Evolutionary conservation across 1,140 invertebrate genomes (phyloP).

Genomic region (Solenopsis fugax): DNA sequence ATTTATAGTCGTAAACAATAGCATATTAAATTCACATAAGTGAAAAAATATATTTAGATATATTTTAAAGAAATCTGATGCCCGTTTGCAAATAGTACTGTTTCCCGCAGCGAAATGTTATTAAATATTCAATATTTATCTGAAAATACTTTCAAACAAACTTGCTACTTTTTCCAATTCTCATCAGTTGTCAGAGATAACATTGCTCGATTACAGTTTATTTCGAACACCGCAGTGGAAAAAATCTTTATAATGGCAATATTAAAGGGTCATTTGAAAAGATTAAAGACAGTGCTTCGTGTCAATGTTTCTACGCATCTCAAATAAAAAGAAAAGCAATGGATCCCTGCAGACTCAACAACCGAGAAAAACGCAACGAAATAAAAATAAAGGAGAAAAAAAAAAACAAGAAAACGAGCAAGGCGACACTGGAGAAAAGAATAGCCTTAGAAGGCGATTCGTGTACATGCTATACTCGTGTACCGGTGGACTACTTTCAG

Average conservation of each 20-base stretch:
- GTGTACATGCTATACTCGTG: constrained; percentile 25
- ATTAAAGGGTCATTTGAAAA: constrained; percentile 5
- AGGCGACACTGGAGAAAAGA: constrained; percentile 46
- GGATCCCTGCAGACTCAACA: neutral
- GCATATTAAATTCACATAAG: neutral
- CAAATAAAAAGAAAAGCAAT: constrained; percentile 20
- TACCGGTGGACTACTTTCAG: constrained; percentile 56
- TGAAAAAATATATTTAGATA: constrained; percentile 5
- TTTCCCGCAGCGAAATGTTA: neutral
- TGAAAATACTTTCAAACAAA: constrained; percentile 12
- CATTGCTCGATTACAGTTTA: constrained; percentile 29
- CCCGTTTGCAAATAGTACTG: neutral
- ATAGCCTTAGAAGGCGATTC: constrained; percentile 29
- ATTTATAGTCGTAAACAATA: neutral
- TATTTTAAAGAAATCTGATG: neutral
- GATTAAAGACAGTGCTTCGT: constrained; percentile 7
- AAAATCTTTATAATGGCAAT: neutral
- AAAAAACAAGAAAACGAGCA: constrained; percentile 37
- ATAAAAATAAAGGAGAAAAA: constrained; percentile 16
- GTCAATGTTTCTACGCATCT: constrained; percentile 41
- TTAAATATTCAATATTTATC: constrained; percentile 20
- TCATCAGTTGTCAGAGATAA: constrained; percentile 20
- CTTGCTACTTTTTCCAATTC: constrained; percentile 7
- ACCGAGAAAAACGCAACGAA: constrained; percentile 17
- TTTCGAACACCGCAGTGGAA: neutral